Base-by-base conservation (phyloP, 2,113 vertebrate species). In the Eulemur macaco region DNA sequence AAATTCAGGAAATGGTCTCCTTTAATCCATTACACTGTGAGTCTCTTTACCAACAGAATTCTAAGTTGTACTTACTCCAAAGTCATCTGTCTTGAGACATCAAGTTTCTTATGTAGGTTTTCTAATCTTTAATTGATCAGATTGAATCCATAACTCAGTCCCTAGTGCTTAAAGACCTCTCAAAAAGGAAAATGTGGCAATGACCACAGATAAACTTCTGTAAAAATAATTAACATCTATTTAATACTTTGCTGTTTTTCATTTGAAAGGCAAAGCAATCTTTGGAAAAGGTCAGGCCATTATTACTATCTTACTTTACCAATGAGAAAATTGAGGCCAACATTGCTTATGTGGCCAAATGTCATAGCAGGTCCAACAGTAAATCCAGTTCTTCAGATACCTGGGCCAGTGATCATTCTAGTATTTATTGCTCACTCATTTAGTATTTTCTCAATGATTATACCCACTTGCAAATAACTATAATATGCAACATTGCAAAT, bases 161-260 rank as follows among this genome's bases (percentile, higher is more conserved):
- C 0, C 23, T 6, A 97, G 34, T 76, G 80, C 47, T 91, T 77
- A 84, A 95, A 96, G 74, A 9, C 52, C 64, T 93, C 88, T 69
- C 39, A 56, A 74, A 91, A 96, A 96, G 68, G 71, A 95, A 98
- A 96, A 95, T 20, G 91, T 94, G 74, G 78, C 86, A 95, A 29
- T 95, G 89, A 91, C 96, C 86, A 92, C 42, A 95, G 96, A 97
- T 87, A 96, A 96, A 97, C 96, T 95, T 95, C 86, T 87, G 64
- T 54, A 92, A 95, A 97, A 87, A 90, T 97, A 97, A 97, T 97
- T 97, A 97, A 95, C 92, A 96, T 97, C 86, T 95, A 89, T 96
- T 97, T 97, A 97, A 86, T 50, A 60, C 95, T 73, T 93, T 92
- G 54, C 86, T 92, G 37, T 95, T 94, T 96, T 89, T 92, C 80